These are phyloP conservation scores for Thunnus thynnus DNA, from an alignment of 2,113 vertebrate species.

Conservation along the genomic window DNA sequence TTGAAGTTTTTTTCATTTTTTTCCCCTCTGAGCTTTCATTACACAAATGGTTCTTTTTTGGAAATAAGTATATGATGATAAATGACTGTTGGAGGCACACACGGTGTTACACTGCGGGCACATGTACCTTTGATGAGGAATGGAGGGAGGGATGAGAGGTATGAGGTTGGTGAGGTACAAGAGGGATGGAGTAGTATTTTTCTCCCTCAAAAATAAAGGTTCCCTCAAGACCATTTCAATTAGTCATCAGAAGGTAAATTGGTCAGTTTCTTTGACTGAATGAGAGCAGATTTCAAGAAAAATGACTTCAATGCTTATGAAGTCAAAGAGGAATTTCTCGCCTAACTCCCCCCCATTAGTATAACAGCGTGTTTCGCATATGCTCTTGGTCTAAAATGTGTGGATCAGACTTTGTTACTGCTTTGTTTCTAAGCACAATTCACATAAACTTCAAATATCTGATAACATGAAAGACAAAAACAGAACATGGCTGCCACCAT, in stretches of 20 bases:
- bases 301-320: constrained; percentile 35
- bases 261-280: constrained; percentile 57
- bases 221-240: constrained; percentile 51
- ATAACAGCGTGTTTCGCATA: not conserved
- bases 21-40: constrained; percentile 67
- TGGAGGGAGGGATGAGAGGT: constrained; percentile 34
- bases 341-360: constrained; percentile 13
- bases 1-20: constrained; percentile 67
- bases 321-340: constrained; percentile 48
- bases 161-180: constrained; percentile 37
- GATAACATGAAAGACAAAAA: constrained; percentile 44
- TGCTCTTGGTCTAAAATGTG: constrained; percentile 27
- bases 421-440: constrained; percentile 27
- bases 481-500: constrained; percentile 26
- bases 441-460: constrained; percentile 20
- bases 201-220: constrained; percentile 28
- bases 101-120: constrained; percentile 54
- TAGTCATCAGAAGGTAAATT: constrained; percentile 52
- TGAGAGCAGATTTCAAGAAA: constrained; percentile 41
- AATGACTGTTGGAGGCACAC: constrained; percentile 72
- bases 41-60: constrained; percentile 70
- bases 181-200: constrained; percentile 43
- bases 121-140: constrained; percentile 56
- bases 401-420: constrained; percentile 2
- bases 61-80: constrained; percentile 68